Evolutionary conservation across 2,113 vertebrate genomes (phyloP).

Genomic region (Pavo muticus): DNA sequence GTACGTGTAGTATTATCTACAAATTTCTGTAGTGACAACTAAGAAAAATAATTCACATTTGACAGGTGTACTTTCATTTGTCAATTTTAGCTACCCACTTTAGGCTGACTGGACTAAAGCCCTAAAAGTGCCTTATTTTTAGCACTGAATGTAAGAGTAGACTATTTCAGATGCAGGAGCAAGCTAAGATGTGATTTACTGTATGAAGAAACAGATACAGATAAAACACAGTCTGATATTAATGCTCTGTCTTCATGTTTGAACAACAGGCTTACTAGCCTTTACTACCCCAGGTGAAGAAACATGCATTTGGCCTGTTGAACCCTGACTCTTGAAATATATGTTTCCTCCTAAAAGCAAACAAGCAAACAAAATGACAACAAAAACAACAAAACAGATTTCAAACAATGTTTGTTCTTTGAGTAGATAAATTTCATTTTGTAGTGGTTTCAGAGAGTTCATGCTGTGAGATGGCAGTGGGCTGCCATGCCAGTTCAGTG

Average conservation of each 20-base stretch:
- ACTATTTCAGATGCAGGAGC: conserved; percentile 2
- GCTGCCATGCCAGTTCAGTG: background rate
- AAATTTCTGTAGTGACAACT: background rate
- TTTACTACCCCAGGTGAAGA: background rate
- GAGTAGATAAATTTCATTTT: background rate
- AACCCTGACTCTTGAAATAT: background rate
- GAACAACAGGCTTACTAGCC: background rate
- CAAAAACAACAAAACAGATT: background rate
- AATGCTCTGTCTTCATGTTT: background rate
- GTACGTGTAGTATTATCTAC: background rate
- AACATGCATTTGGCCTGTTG: background rate
- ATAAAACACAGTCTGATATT: conserved; percentile 20
- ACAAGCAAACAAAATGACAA: background rate
- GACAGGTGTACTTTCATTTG: background rate
- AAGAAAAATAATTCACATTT: background rate
- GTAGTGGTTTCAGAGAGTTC: background rate
- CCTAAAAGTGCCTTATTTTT: background rate
- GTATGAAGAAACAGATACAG: conserved; percentile 19
- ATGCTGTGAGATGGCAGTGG: background rate
- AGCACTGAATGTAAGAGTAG: background rate
- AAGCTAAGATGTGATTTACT: conserved; percentile 25
- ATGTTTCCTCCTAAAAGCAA: background rate
- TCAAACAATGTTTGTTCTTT: background rate
- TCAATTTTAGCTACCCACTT: background rate
- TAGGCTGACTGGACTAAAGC: background rate